Evolutionary conservation across 2,113 vertebrate genomes (phyloP), one percentile per base, ranked within the genome.

Genomic region (Galemys pyrenaicus): DNA sequence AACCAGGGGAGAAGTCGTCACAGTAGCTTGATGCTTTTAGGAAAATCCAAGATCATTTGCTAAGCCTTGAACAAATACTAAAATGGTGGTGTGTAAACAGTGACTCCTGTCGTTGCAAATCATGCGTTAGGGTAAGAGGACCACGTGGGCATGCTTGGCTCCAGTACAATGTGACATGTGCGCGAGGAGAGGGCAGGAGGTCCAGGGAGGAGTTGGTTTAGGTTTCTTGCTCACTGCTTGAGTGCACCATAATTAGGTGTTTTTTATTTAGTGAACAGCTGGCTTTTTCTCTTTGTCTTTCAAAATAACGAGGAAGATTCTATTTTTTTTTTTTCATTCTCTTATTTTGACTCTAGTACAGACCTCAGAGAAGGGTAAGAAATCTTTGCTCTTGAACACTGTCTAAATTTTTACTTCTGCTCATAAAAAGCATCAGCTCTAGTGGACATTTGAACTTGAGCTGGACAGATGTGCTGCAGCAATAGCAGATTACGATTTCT

Each of bases 401-500:
- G 91, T 87, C 74, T 79, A 71, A 24, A 56, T 35, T 91, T 96
- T 96, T 46, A 82, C 70, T 88, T 94, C 87, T 95, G 41, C 54
- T 96, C 70, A 68, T 89, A 89, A 96, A 96, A 20, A 90, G 60
- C 39, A 74, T 91, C 41, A 28, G n/a, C 64, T 92, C 86, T 88
- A 73, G 56, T 81, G 79, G 92, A 37, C 86, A 90, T 95, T 90
- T 90, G 84, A 68, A 62, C 79, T 87, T 91, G 68, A 91, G 39
- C 78, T 73, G 70, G 85, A 94, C 58, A 91, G 64, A 94, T 82
- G 74, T 94, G 91, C 82, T 83, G 92, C 44, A 88, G 91, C 65
- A 92, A 78, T 73, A 83, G 86, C 60, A 94, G 49, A 92, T 54
- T 35, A 95, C 95, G 82, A 83, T 84, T 96, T 95, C 64, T 32